Base-by-base conservation (phyloP, 2,888 invertebrate species). In the Physocephala rufipes region DNA sequence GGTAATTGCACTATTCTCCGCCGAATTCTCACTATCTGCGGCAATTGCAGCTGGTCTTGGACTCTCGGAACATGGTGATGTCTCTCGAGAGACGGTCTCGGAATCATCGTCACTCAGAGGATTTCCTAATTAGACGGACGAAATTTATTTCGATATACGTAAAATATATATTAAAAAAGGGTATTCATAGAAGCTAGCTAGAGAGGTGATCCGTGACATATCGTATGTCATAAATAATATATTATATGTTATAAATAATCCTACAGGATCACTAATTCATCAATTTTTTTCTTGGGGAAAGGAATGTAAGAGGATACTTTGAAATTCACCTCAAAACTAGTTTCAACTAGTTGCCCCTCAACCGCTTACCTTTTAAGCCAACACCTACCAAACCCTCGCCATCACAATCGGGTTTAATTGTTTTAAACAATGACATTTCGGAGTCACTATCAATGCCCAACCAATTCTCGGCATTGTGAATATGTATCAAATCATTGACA, bases 401-500 rank as follows among this genome's bases (percentile, higher is more conserved):
- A 82, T 92, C 92, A 45, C 90, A 87, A 59, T 89, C 91, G 4
- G 90, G 88, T 80, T 93, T 90, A 68, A 88, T 86, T 24, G 90
- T 91, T 76, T 94, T 94, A 85, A 95, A 95, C 84, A 95, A 89
- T 51, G 91, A 91, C 84, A 95, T 86, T 79, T 95, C 95, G 58
- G 94, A 93, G 81, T 95, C 95, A 1, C 93, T 95, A 81, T 96
- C 95, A 85, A 96, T 93, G 30, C 95, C 95, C 13, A 96, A 88
- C 96, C 96, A 97, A 86, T 95, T 95, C 85, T 96, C 96, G 0
- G 95, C 95, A 82, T 96, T 97, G 86, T 97, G 97, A 78, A 95
- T 95, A 76, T 94, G 93, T 79, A 96, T 95, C 74, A 97, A 89
- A 84, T 95, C 96, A 67, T 92, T 88, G 43, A 96, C 95, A 43